These are phyloP conservation scores for Tromatobia lineatoria DNA, from an alignment of 2,888 invertebrate species.

Conservation along the genomic window DNA sequence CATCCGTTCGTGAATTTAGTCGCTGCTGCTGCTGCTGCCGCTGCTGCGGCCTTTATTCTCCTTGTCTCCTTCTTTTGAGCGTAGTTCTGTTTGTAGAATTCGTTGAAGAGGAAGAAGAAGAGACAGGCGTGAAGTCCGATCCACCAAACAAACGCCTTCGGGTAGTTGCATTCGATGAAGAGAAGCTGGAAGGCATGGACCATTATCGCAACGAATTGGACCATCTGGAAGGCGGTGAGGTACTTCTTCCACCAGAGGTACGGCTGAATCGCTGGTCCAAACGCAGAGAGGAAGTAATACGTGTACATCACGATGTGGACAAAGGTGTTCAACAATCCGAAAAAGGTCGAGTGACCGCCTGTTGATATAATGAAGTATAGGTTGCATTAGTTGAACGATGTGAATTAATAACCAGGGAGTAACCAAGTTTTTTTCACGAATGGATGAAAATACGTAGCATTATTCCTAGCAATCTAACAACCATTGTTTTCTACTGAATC, in stretches of 20 bases:
- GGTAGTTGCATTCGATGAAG: constrained; percentile 97
- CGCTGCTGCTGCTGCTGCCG: constrained; percentile 69
- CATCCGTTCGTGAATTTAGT: constrained; percentile 69
- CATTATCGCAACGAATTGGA: constrained; percentile 96
- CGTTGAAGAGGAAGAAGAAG: constrained; percentile 98
- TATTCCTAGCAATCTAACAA: no score
- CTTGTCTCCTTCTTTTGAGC: constrained; percentile 73
- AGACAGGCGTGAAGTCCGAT: constrained; percentile 98
- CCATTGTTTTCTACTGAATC: background rate
- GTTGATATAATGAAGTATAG: constrained; percentile 61
- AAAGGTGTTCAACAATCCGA: constrained; percentile 97
- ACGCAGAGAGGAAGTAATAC: constrained; percentile 96
- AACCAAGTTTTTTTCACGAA: background rate
- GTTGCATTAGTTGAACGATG: background rate
- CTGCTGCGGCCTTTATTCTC: constrained; percentile 77
- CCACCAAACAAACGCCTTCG: constrained; percentile 97
- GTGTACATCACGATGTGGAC: constrained; percentile 99
- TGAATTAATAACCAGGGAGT: background rate
- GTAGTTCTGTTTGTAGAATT: constrained; percentile 96
- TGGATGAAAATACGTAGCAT: no score
- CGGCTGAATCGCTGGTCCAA: constrained; percentile 94
- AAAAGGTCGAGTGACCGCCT: constrained; percentile 98
- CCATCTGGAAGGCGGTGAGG: constrained; percentile 96
- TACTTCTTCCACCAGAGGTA: constrained; percentile 99
- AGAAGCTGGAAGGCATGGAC: constrained; percentile 96